phyloP scores from a whole-genome alignment of 2,888 invertebrate species.

The Mechanitis messenoides region DNA sequence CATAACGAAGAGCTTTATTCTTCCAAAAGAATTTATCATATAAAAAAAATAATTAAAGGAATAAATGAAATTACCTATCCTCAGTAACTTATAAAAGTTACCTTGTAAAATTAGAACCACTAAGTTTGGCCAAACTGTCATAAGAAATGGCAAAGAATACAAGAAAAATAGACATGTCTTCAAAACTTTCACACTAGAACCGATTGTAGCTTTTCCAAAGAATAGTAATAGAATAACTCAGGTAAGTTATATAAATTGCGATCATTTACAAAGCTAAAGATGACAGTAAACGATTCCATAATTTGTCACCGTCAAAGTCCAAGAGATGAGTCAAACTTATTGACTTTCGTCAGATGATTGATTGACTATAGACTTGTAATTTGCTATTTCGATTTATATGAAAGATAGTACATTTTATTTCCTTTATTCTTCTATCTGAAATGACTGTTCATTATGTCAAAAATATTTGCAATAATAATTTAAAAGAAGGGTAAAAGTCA shows the following conservation, averaged over 20 bases:
- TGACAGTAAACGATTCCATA: conserved; percentile 27
- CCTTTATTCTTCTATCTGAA: neutral
- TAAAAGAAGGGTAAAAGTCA: neutral
- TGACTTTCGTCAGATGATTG: conserved; percentile 24
- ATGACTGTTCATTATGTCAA: neutral
- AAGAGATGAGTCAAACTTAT: conserved; percentile 19
- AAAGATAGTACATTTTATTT: neutral
- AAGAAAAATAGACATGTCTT: neutral
- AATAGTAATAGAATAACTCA: neutral
- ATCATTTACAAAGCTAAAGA: conserved; percentile 24
- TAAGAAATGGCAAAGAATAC: neutral
- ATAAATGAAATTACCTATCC: too few species aligned
- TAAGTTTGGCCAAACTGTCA: too few species aligned
- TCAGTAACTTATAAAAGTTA: too few species aligned
- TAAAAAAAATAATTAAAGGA: too few species aligned
- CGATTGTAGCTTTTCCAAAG: conserved; percentile 9
- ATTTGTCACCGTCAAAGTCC: conserved; percentile 28
- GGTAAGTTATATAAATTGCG: conserved; percentile 16
- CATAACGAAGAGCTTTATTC: too few species aligned
- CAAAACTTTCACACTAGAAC: neutral
- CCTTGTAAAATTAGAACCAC: too few species aligned
- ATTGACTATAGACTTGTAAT: conserved; percentile 16
- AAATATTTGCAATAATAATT: neutral
- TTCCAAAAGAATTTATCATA: too few species aligned
- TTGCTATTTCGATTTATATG: conserved; percentile 12